Base-by-base conservation (phyloP, 2,797 vertebrate genomes). In the Lepus townsendii region DNA sequence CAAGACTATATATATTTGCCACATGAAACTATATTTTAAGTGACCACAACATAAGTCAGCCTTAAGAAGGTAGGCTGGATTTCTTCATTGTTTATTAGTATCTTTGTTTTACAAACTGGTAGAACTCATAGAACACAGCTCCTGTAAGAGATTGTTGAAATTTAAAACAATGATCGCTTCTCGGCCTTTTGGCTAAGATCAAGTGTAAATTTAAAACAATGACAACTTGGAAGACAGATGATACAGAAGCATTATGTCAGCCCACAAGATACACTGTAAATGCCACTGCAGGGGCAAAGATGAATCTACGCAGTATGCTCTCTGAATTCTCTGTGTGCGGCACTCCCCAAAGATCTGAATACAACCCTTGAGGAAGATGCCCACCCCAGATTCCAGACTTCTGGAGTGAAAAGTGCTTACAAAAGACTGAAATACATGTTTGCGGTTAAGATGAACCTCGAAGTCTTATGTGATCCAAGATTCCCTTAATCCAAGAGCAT, bases 31-130 rank as follows among this genome's bases (percentile, higher is more conserved):
- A 17, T 1, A 24, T 27, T 35, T 2, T 22, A 38, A 75, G 72
- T 0, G 5, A 42, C 52, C 17, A 4, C n/a, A 22, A 0, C 3
- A 14, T 3, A 30, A 26, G 1, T 57, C 17, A 9, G 73, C 24
- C 75, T 10, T 65, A 13, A 50, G 66, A 30, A 75, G 71, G n/a
- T 32, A 57, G 54, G 71, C 71, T 3, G 22, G 57, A 14, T 4
- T 72, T 22, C 66, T 30, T 76, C 26, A 0, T 0, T 38, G 65
- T 22, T 52, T 19, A 11, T 52, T 3, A 57, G 11, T 11, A 30
- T 14, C 11, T 79, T 24, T 72, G 57, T 30, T 79, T 60, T 35
- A 2, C 63, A 63, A 77, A 72, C 26, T 10, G 14, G 32, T 79
- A 93, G 17, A 68, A 66, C 2, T 60, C 38, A 35, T 14, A 13